phyloP scores from a whole-genome alignment of 2,113 vertebrate genomes.

The Eublepharis macularius region DNA sequence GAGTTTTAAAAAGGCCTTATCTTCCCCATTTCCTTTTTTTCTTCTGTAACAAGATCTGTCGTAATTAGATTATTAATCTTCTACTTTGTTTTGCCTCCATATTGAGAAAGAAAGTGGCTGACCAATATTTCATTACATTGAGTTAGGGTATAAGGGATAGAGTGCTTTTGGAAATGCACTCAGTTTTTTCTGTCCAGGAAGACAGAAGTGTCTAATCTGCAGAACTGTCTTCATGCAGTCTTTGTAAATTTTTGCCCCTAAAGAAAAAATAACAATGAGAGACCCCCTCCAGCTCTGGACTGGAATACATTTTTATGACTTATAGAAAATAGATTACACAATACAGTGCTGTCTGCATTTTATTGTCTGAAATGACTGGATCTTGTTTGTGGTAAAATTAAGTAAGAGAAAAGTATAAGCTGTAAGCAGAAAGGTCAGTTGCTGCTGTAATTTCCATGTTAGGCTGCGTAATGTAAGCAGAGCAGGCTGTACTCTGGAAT shows the following conservation, averaged over 20 bases:
- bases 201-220: neutral
- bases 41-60: neutral
- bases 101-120: neutral
- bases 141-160: neutral
- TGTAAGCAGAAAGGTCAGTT: neutral
- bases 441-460: neutral
- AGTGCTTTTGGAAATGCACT: neutral
- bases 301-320: neutral
- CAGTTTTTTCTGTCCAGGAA: neutral
- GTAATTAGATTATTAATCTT: neutral
- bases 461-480: neutral
- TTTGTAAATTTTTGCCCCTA: neutral
- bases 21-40: neutral
- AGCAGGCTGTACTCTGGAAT: neutral
- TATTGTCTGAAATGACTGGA: no score
- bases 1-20: neutral
- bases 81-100: neutral
- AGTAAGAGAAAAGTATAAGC: neutral
- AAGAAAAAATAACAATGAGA: neutral
- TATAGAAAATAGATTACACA: no score
- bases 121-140: neutral
- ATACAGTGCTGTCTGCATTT: no score
- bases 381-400: no score
- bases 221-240: neutral
- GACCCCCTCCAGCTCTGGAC: neutral